A percentile compares a stretch with the other conserved stretches of the same genome.
phyloP scores from a whole-genome alignment of 2,797 vertebrate genomes.

The Characodon lateralis region DNA sequence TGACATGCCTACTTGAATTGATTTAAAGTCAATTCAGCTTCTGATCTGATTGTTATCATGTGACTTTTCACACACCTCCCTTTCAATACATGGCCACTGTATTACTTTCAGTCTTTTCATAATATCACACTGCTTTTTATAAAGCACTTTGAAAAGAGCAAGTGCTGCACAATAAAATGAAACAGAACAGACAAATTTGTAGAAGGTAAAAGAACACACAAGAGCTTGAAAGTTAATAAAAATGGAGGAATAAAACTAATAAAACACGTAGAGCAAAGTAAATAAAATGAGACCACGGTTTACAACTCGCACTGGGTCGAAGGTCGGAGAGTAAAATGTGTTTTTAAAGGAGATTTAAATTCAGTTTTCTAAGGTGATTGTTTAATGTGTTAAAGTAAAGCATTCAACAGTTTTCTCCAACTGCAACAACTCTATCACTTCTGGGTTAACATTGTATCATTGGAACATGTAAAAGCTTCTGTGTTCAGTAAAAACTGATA shows the following conservation, averaged over 20 bases:
- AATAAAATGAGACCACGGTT: background rate
- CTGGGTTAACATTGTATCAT: background rate
- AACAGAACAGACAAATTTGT: background rate
- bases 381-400: background rate
- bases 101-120: constrained; percentile 52
- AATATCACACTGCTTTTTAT: background rate
- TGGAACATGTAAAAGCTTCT: too few species aligned
- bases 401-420: background rate
- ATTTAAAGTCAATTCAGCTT: constrained; percentile 80
- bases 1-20: constrained; percentile 79
- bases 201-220: background rate
- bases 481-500: background rate
- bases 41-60: constrained; percentile 80
- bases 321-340: background rate
- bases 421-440: background rate
- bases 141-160: constrained; percentile 2
- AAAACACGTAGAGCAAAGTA: background rate
- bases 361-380: background rate
- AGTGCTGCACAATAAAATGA: constrained; percentile 3
- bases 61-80: constrained; percentile 70
- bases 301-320: background rate
- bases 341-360: constrained; percentile 4
- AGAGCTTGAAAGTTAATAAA: constrained; percentile 4
- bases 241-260: background rate
- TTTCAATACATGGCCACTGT: constrained; percentile 60